Evolutionary conservation across 2,888 invertebrate genomes (phyloP), one percentile per base, ranked within the genome.

Genomic region (Idaea dimidiata): DNA sequence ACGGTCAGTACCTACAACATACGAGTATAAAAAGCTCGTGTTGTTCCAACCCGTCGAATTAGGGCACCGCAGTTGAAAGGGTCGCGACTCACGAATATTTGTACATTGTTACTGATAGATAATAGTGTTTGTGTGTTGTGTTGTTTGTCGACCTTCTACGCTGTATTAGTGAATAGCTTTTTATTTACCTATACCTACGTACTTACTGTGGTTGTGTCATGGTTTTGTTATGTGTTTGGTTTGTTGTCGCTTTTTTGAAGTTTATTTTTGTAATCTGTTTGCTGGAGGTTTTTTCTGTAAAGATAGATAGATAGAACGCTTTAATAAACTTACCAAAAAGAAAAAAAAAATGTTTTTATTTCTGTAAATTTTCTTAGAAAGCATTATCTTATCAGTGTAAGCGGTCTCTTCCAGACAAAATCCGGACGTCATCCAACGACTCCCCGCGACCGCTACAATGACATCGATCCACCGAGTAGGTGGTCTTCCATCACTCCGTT

Each of bases 71-170:
- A 14, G 43, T 43, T 43, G 43, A 43, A 43, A 43, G 43, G 43
- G 43, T 43, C 43, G 10, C 43, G 43, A 43, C 7, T 43, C 43
- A 43, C 43, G 43, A 43, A 43, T 43, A 43, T 43, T 43, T 43
- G 43, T 8, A 43, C 43, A 43, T 43, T 43, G 43, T 43, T 43
- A 43, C 43, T 43, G 43, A 43, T 43, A 43, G 43, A 43, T 43
- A 43, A 43, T 43, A 43, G 43, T 43, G 43, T 43, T 43, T 43
- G 43, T 43, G 43, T 43, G 14, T 43, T 43, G 43, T 43, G 43
- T 43, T 43, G 43, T 43, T 43, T 43, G 43, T 43, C 43, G 43
- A 43, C 43, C 43, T 43, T 43, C 43, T 43, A 43, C 43, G 43
- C 14, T 43, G 14, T 43, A 43, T 43, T 43, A 43, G 43, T 43